Conservation (phyloP, 2,113 vertebrate genomes). For the Spheniscus mendiculus region DNA sequence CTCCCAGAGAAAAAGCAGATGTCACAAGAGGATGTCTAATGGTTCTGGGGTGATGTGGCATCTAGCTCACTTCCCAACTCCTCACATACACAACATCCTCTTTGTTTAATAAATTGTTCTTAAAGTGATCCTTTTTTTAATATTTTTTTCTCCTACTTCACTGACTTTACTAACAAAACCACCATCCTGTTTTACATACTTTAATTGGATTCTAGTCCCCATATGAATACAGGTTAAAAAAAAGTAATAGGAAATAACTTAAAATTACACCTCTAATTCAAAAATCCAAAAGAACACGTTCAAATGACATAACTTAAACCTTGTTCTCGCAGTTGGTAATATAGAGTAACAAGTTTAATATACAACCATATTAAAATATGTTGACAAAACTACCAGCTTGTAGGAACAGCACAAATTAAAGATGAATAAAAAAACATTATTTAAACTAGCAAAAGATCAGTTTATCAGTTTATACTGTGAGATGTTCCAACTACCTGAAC, state of each 20-base stretch:
- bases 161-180: background rate
- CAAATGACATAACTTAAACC: background rate
- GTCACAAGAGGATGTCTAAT: rapidly evolving
- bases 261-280: background rate
- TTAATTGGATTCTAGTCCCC: background rate
- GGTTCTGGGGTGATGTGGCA: background rate
- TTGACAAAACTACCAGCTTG: background rate
- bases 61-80: background rate
- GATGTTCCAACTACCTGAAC: background rate
- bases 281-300: background rate
- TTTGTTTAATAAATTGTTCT: background rate
- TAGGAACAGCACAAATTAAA: background rate
- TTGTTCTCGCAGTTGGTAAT: background rate
- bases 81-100: background rate
- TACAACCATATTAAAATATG: background rate
- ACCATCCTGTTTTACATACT: background rate
- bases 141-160: background rate
- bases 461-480: background rate
- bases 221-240: background rate
- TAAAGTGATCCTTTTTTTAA: background rate
- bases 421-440: background rate
- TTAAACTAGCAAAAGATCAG: background rate
- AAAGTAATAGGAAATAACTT: background rate
- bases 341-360: background rate
- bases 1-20: background rate